Base-by-base conservation (phyloP, 2,113 vertebrate species). In the Salvelinus sp. region DNA sequence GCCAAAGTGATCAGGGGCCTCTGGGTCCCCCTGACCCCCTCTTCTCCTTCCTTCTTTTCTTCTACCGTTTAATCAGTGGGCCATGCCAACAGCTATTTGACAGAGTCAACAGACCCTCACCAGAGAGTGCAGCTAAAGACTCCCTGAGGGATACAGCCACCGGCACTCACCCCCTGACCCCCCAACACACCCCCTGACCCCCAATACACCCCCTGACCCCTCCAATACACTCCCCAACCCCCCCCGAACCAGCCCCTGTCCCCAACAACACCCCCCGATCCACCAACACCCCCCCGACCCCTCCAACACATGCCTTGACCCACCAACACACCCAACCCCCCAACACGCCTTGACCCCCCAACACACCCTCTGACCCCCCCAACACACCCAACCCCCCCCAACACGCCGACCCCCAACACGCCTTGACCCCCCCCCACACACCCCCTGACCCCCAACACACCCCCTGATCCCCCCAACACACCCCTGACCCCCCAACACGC, bases 11-110 rank as follows among this genome's bases (percentile, higher is more conserved):
- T 79, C 70, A 64, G n/a, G 23, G 63, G 16, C 69, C 58, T 66
- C 65, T 30, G 5, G 3, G 28, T 68, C 2, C 16, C 38, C 30
- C 65, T 47, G 38, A 47, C 6, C 33, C 18, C 30, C 67, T 6
- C 16, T 6, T 48, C 9, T n/a, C 50, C 48, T 13, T 18, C 27
- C 69, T 16, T 60, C 3, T 23, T 28, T 16, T 27, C 28, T 5
- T 67, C 50, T 67, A 48, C 68, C 28, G 28, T 67, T 80, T 72
- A 74, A 78, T 80, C 72, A 72, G 13, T 4, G 14, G 70, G 65
- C 68, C 22, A 23, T 70, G 47, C 84, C 79, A 80, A 63, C 72
- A 80, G 60, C 72, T 57, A 27, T 80, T 73, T 69, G 73, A 76
- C 50, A 47, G 67, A 76, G 78, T 76, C 58, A 76, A 77, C 76